phyloP scores from a whole-genome alignment of 2,113 vertebrate genomes.

The Lophius piscatorius region DNA sequence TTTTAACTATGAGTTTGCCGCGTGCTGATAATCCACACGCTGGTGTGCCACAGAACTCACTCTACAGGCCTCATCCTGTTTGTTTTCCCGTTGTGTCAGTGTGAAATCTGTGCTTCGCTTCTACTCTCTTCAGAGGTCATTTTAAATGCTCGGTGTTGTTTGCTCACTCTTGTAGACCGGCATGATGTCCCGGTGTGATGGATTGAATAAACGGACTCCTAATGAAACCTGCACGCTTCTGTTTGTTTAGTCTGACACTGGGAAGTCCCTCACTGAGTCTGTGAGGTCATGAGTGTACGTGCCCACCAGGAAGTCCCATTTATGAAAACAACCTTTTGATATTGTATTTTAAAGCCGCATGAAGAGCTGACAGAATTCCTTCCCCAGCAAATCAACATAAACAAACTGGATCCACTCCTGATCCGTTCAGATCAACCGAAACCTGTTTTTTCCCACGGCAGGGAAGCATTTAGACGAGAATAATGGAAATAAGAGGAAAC shows the following conservation, averaged over 20 bases:
- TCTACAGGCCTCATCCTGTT: constrained; percentile 42
- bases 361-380: background rate
- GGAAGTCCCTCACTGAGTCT: constrained; percentile 46
- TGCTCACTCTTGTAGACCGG: constrained; percentile 33
- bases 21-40: background rate
- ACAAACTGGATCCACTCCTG: background rate
- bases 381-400: background rate
- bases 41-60: background rate
- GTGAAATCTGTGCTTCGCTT: constrained; percentile 9
- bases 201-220: constrained; percentile 68
- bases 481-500: constrained; percentile 4
- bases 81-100: constrained; percentile 25
- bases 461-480: constrained; percentile 4
- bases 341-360: constrained; percentile 21
- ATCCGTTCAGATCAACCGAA: background rate
- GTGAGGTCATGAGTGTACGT: constrained; percentile 52
- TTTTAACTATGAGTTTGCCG: constrained; percentile 84
- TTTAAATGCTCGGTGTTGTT: constrained; percentile 34
- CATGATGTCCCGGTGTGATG: constrained; percentile 21
- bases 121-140: constrained; percentile 18
- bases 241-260: constrained; percentile 54
- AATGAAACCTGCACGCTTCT: constrained; percentile 43
- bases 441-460: constrained; percentile 3
- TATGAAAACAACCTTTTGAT: constrained; percentile 55
- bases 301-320: constrained; percentile 43